A percentile compares a stretch with the other conserved stretches of the same genome.
Conservation (phyloP, 1,140 invertebrate genomes). For the Calosoma granatense region DNA sequence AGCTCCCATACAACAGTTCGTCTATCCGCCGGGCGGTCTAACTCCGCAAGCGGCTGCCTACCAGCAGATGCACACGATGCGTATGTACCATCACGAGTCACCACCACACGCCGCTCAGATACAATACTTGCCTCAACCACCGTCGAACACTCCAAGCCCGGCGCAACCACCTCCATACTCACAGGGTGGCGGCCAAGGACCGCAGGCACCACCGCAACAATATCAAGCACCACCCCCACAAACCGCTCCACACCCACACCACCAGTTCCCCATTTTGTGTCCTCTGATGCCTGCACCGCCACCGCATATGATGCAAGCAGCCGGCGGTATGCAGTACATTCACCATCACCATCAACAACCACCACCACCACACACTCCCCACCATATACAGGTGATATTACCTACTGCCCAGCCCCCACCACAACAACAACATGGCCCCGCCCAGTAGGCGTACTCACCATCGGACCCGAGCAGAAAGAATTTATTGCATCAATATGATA, state of each 20-base stretch:
- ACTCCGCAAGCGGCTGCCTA: conserved; percentile 49
- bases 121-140: conserved; percentile 53
- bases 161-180: conserved; percentile 49
- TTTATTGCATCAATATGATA: too few species aligned
- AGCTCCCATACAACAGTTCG: conserved; percentile 49
- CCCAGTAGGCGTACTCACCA: too few species aligned
- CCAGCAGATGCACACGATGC: conserved; percentile 48
- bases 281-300: conserved; percentile 45
- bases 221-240: conserved; percentile 30
- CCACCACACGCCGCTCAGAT: conserved; percentile 36
- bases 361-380: conserved; percentile 39
- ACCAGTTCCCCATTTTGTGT: conserved; percentile 48
- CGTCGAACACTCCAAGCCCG: conserved; percentile 50
- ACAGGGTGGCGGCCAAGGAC: conserved; percentile 44
- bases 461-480: too few species aligned
- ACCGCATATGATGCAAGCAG: conserved; percentile 40
- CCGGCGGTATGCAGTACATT: conserved; percentile 41
- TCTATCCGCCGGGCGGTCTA: conserved; percentile 33
- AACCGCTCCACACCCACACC: conserved; percentile 32
- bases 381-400: conserved; percentile 41
- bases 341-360: conserved; percentile 41
- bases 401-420: conserved; percentile 35
- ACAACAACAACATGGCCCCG: conserved; percentile 23
- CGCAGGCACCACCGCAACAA: conserved; percentile 37
- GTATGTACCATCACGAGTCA: conserved; percentile 50